Percentiles rank a stretch among this genome's conserved stretches.
Conservation (phyloP, 1,140 invertebrate species). For the Drosophila arawakana region DNA sequence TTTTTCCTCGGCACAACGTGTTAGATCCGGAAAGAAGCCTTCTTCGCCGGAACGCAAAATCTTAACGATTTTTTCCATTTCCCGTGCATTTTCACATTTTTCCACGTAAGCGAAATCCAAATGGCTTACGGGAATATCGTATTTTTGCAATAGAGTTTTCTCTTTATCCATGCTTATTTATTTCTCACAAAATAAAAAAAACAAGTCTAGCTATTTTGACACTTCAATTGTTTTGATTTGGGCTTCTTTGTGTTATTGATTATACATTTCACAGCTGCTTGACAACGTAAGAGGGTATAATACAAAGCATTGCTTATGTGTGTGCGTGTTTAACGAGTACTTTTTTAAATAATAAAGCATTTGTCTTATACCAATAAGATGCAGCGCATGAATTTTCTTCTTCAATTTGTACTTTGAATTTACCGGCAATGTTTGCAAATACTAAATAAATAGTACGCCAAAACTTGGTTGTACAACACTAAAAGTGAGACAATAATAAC, state of each 20-base stretch:
- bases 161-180: constrained; percentile 44
- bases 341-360: not conserved
- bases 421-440: not conserved
- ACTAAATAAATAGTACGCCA: not conserved
- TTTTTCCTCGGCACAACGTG: constrained; percentile 86
- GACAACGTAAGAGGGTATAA: constrained; percentile 15
- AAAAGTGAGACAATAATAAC: not conserved
- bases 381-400: too few species aligned
- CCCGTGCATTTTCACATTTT: constrained; percentile 85
- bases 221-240: constrained; percentile 16
- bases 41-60: constrained; percentile 89
- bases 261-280: constrained; percentile 21
- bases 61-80: constrained; percentile 87
- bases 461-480: constrained; percentile 25
- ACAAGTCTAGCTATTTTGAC: not conserved
- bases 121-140: constrained; percentile 86
- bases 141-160: constrained; percentile 85
- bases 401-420: too few species aligned
- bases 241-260: constrained; percentile 36
- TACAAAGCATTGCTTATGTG: not conserved
- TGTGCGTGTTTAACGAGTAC: not conserved
- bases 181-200: constrained; percentile 13
- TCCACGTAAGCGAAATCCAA: constrained; percentile 87
- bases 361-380: too few species aligned
- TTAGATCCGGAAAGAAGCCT: constrained; percentile 87